Evolutionary conservation across 2,797 vertebrate species (phyloP).

Genomic region (Hirundo rustica): DNA sequence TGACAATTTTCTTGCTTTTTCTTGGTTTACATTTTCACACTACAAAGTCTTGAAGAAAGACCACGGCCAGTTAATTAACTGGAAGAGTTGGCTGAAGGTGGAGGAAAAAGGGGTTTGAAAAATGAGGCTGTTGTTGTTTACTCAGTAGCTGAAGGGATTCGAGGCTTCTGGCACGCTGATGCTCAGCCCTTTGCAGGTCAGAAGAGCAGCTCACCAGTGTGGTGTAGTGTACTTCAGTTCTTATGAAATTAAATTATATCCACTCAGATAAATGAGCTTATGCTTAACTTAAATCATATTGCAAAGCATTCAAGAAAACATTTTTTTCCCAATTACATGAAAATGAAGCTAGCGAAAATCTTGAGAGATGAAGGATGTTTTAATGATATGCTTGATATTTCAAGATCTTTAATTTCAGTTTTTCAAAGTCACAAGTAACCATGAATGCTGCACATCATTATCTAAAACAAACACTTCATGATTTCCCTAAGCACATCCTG

Average conservation of each 20-base stretch:
- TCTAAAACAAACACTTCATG: conserved; percentile 61
- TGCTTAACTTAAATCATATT: conserved; percentile 37
- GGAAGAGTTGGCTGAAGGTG: neutral
- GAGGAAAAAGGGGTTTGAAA: neutral
- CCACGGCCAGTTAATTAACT: conserved; percentile 1
- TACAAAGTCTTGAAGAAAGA: neutral
- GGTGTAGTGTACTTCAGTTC: neutral
- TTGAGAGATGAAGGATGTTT: conserved; percentile 22
- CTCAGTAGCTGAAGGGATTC: neutral
- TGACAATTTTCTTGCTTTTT: neutral
- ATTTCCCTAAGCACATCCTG: conserved; percentile 55
- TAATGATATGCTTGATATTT: conserved; percentile 52
- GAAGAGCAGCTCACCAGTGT: neutral
- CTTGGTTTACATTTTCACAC: neutral
- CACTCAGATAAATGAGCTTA: conserved; percentile 50
- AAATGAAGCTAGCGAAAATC: conserved; percentile 54
- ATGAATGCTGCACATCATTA: conserved; percentile 49
- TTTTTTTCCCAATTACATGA: conserved; percentile 54
- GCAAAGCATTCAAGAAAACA: conserved; percentile 40
- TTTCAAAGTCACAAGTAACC: conserved; percentile 51
- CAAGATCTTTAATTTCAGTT: conserved; percentile 40
- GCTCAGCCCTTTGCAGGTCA: conserved; percentile 7
- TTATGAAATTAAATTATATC: conserved; percentile 42
- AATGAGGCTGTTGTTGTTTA: neutral
- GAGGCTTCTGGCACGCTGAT: neutral